phyloP scores from a whole-genome alignment of 2,113 vertebrate genomes.

The Blennius ocellaris region DNA sequence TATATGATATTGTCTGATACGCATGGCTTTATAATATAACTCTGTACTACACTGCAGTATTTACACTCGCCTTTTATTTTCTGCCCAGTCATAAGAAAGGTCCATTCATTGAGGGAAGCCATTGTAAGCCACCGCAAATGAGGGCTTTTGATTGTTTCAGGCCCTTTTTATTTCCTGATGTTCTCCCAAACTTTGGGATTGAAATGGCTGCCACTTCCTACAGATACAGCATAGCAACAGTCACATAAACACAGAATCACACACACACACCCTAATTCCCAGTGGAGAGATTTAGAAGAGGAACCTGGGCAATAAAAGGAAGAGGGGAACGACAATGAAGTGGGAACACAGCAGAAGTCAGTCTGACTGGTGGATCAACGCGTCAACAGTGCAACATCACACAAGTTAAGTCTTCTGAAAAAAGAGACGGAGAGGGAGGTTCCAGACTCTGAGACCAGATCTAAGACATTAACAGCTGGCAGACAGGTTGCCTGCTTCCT shows the following conservation, averaged over 20 bases:
- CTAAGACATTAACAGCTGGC: conserved; percentile 45
- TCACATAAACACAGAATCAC: conserved; percentile 13
- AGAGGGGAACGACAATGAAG: conserved; percentile 43
- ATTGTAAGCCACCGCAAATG: conserved; percentile 43
- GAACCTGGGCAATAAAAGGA: conserved; percentile 35
- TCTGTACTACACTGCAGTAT: conserved; percentile 61
- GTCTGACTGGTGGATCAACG: conserved; percentile 50
- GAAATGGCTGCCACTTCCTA: conserved; percentile 83
- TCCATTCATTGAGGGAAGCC: conserved; percentile 58
- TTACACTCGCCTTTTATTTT: conserved; percentile 53
- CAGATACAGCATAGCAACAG: conserved; percentile 61
- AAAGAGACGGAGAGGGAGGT: not conserved
- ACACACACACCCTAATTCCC: conserved; percentile 11
- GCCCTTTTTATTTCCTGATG: conserved; percentile 73
- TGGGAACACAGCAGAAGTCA: conserved; percentile 37
- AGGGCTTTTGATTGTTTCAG: conserved; percentile 60
- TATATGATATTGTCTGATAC: conserved; percentile 61
- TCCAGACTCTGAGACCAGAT: conserved; percentile 25
- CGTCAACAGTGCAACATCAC: conserved; percentile 14
- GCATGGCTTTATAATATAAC: conserved; percentile 75
- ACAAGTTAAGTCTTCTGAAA: conserved; percentile 29
- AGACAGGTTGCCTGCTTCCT: conserved; percentile 40
- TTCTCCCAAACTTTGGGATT: conserved; percentile 66
- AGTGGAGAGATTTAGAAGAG: conserved; percentile 25
- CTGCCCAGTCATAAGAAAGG: conserved; percentile 35